Evolutionary conservation across 30 jellyfish, hydroid and myxozoan species (phyloP).

Genomic region (Pseudorhiza aurosa): DNA sequence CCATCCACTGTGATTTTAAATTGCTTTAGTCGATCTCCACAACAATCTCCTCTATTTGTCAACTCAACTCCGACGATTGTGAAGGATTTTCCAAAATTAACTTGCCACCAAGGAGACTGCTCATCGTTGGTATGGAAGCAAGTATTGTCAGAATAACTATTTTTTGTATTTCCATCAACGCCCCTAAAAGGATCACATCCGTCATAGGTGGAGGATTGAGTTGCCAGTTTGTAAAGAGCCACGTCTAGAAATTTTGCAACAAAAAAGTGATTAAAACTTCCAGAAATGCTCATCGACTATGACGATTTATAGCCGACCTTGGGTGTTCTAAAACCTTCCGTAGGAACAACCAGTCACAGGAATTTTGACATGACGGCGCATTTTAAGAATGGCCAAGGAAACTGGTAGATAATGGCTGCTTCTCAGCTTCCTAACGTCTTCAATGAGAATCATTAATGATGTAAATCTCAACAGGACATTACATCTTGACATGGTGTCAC

Average conservation of each 20-base stretch:
- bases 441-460: too few species aligned
- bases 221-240: background rate
- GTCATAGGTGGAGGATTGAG: constrained; percentile 3
- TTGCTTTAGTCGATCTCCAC: constrained; percentile 30
- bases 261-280: too few species aligned
- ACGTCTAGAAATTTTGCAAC: constrained; percentile 5
- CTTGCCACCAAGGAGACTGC: constrained; percentile 39
- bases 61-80: constrained; percentile 16
- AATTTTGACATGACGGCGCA: too few species aligned
- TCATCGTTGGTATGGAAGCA: constrained; percentile 17
- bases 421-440: too few species aligned
- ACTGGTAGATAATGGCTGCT: too few species aligned
- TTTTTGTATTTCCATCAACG: constrained; percentile 22
- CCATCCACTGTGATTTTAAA: constrained; percentile 20
- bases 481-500: too few species aligned
- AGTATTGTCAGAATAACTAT: background rate
- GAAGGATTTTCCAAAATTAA: constrained; percentile 6
- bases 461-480: too few species aligned
- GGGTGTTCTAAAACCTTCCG: too few species aligned
- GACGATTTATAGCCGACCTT: too few species aligned
- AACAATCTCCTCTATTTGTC: constrained; percentile 54
- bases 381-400: too few species aligned
- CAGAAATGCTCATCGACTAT: too few species aligned
- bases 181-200: background rate
- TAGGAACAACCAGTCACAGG: too few species aligned